phyloP scores from a whole-genome alignment of 30 jellyfish, hydroid and myxozoan species.

The Hydractinia echinata region DNA sequence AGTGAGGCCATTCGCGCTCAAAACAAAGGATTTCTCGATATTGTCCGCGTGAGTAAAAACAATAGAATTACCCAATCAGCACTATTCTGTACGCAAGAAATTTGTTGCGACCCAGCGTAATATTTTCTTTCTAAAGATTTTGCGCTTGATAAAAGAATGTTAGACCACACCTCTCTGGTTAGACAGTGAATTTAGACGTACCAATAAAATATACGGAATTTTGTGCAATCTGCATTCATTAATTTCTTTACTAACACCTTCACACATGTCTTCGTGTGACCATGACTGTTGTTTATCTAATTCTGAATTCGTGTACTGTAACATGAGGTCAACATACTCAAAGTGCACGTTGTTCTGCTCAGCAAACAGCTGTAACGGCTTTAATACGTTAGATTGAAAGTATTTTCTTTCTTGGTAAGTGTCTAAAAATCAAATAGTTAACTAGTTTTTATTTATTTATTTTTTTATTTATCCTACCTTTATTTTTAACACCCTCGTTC shows the following conservation, averaged over 20 bases:
- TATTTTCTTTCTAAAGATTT: no score
- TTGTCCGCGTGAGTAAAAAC: no score
- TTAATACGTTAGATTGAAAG: not conserved
- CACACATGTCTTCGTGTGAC: not conserved
- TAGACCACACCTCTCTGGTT: no score
- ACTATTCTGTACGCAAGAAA: no score
- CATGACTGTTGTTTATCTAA: not conserved
- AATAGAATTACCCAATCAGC: no score
- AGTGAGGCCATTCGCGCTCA: no score
- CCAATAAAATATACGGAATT: slow-evolving; percentile 7
- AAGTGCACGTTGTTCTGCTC: not conserved
- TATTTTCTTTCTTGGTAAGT: slow-evolving; percentile 5
- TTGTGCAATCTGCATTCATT: not conserved
- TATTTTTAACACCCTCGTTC: not conserved
- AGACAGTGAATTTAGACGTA: not conserved
- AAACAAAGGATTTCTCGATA: no score
- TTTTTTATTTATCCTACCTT: not conserved
- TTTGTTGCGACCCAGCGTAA: no score
- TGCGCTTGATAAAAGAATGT: no score
- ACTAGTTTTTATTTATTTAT: not conserved
- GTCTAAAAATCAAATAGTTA: not conserved
- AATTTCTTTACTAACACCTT: not conserved
- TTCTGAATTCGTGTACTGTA: not conserved
- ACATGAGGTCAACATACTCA: slow-evolving; percentile 3
- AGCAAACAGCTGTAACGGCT: not conserved